Evolutionary conservation across 1,140 invertebrate genomes (phyloP).

Genomic region (Camponotus vicinus): DNA sequence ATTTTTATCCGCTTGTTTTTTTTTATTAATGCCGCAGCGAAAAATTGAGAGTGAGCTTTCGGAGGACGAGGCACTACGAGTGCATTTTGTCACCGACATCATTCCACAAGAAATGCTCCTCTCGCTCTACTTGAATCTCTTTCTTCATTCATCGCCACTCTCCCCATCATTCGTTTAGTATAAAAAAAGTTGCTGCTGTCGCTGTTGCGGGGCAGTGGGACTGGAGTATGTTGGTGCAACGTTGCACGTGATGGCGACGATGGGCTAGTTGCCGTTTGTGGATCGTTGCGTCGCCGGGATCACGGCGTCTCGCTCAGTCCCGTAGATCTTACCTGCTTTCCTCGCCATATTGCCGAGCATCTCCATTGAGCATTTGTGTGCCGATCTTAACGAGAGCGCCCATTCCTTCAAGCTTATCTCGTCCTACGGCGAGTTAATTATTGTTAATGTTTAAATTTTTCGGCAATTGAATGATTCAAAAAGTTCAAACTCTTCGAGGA

Average conservation of each 20-base stretch:
- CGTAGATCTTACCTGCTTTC: slow-evolving; percentile 98
- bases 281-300: slow-evolving; percentile 85
- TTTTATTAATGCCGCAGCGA: slow-evolving; percentile 26
- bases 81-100: not conserved
- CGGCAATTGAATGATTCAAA: not conserved
- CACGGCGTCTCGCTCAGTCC: slow-evolving; percentile 90
- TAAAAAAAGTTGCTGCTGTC: slow-evolving; percentile 83
- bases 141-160: slow-evolving; percentile 48
- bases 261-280: slow-evolving; percentile 87
- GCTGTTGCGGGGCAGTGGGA: slow-evolving; percentile 83
- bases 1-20: slow-evolving; percentile 49
- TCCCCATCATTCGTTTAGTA: slow-evolving; percentile 74
- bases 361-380: slow-evolving; percentile 97
- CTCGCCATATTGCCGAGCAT: slow-evolving; percentile 97
- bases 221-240: slow-evolving; percentile 74
- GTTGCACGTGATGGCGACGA: slow-evolving; percentile 46
- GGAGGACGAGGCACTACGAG: slow-evolving; percentile 5
- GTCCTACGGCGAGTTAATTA: slow-evolving; percentile 88
- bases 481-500: not conserved
- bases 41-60: slow-evolving; percentile 26
- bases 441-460: slow-evolving; percentile 6
- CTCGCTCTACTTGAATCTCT: not conserved
- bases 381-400: slow-evolving; percentile 95
- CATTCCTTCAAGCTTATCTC: slow-evolving; percentile 98
- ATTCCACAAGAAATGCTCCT: slow-evolving; percentile 8